Conservation (phyloP, 2,113 vertebrate species). For the Istiophorus platypterus region DNA sequence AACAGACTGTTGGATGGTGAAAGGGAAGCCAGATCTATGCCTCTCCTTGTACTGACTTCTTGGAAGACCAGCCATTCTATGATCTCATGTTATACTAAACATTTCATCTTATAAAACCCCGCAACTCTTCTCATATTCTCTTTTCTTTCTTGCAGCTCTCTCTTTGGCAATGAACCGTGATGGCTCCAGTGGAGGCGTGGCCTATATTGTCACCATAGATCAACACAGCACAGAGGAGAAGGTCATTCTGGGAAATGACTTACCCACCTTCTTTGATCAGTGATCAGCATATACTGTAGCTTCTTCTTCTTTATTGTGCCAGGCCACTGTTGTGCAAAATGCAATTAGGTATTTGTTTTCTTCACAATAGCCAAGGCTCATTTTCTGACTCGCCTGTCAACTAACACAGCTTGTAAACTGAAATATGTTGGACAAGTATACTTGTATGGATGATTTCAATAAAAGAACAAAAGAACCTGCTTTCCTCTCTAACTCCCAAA, state of each 20-base stretch:
- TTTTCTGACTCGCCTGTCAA: background rate
- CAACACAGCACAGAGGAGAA: constrained; percentile 84
- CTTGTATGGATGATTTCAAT: background rate
- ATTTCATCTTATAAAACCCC: background rate
- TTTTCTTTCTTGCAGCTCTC: constrained; percentile 79
- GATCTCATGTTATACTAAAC: background rate
- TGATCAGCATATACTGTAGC: constrained; percentile 60
- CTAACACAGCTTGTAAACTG: background rate
- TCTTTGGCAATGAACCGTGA: constrained; percentile 90
- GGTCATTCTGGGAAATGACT: constrained; percentile 85
- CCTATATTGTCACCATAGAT: constrained; percentile 88
- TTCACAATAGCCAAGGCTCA: rapidly evolving
- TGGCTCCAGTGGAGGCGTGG: constrained; percentile 89
- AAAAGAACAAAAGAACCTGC: background rate
- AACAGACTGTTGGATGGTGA: no score
- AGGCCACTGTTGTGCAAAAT: background rate
- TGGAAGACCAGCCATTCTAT: background rate
- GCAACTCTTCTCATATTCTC: background rate
- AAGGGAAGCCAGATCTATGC: no score
- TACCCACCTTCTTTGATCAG: constrained; percentile 88
- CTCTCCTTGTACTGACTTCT: no score
- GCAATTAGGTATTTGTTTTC: background rate
- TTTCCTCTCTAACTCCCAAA: background rate
- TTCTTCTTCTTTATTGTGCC: background rate
- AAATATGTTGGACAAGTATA: background rate